Evolutionary conservation across 2,888 invertebrate genomes (phyloP).

Genomic region (Neoascia interrupta): DNA sequence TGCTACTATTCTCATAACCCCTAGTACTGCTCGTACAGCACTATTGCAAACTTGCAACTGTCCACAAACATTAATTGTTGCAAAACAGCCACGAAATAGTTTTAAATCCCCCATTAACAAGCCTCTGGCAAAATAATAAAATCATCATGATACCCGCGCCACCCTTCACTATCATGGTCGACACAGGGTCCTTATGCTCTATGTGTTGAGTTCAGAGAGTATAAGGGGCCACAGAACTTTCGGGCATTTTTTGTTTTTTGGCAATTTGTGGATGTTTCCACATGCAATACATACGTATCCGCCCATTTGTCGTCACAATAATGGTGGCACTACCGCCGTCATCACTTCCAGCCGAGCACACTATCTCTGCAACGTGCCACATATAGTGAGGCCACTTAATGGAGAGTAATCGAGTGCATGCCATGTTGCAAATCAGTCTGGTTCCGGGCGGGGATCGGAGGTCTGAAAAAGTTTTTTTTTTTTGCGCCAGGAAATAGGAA

Average conservation of each 20-base stretch:
- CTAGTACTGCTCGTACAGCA: too few species aligned
- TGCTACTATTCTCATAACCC: too few species aligned
- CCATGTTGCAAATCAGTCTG: constrained; percentile 68
- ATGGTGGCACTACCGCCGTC: constrained; percentile 49
- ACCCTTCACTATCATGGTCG: too few species aligned
- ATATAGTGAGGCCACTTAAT: constrained; percentile 63
- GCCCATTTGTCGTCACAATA: constrained; percentile 65
- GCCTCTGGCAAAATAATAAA: constrained; percentile 66
- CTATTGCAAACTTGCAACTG: too few species aligned
- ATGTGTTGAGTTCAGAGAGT: neutral
- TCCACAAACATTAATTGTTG: constrained; percentile 64
- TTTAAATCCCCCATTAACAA: constrained; percentile 69
- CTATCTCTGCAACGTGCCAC: constrained; percentile 52
- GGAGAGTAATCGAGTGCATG: constrained; percentile 69
- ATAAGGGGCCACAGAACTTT: constrained; percentile 42
- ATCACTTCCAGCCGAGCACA: constrained; percentile 18
- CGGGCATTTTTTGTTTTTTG: constrained; percentile 62
- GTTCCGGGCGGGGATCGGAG: constrained; percentile 12
- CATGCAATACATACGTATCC: constrained; percentile 51
- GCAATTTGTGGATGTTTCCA: constrained; percentile 60
- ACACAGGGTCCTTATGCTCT: constrained; percentile 11
- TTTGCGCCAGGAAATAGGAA: constrained; percentile 13
- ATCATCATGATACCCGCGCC: too few species aligned
- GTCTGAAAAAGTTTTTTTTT: constrained; percentile 32
- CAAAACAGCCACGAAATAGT: constrained; percentile 68